Conservation (phyloP, 1,140 invertebrate species). For the Drosophila watanabei region DNA sequence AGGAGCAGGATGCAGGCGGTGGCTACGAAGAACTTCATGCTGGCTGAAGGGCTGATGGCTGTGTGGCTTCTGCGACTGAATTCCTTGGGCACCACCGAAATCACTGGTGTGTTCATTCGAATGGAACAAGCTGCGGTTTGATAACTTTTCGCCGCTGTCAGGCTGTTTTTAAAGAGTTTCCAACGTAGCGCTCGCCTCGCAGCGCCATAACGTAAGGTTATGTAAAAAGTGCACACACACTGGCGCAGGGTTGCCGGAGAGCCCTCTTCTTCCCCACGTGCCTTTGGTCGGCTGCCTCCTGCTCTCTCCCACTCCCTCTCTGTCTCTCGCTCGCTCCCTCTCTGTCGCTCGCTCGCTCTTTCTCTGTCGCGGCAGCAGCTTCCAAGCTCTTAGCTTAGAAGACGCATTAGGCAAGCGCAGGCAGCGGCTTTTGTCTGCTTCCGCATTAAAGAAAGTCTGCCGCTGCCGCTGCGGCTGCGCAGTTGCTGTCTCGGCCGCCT, state of each 20-base stretch:
- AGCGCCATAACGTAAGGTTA: conserved; percentile 80
- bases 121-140: conserved; percentile 86
- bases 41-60: conserved; percentile 42
- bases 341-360: conserved; percentile 6
- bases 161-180: conserved; percentile 86
- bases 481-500: conserved; percentile 15
- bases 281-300: conserved; percentile 4
- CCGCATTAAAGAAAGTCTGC: conserved; percentile 80
- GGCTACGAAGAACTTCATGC: conserved; percentile 80
- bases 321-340: not conserved
- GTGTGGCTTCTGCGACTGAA: conserved; percentile 62
- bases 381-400: conserved; percentile 56
- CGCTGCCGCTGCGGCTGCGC: conserved; percentile 35
- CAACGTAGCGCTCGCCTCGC: conserved; percentile 78
- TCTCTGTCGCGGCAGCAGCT: conserved; percentile 30
- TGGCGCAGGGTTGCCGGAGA: conserved; percentile 40
- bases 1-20: conserved; percentile 83
- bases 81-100: conserved; percentile 82
- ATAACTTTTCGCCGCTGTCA: conserved; percentile 85
- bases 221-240: conserved; percentile 79
- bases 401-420: conserved; percentile 59
- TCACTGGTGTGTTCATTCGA: conserved; percentile 86
- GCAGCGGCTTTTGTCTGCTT: conserved; percentile 72
- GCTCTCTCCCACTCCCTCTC: conserved; percentile 30
- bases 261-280: conserved; percentile 55